These are phyloP conservation scores for Atta texana DNA, from an alignment of 1,140 invertebrate species.

Conservation along the genomic window DNA sequence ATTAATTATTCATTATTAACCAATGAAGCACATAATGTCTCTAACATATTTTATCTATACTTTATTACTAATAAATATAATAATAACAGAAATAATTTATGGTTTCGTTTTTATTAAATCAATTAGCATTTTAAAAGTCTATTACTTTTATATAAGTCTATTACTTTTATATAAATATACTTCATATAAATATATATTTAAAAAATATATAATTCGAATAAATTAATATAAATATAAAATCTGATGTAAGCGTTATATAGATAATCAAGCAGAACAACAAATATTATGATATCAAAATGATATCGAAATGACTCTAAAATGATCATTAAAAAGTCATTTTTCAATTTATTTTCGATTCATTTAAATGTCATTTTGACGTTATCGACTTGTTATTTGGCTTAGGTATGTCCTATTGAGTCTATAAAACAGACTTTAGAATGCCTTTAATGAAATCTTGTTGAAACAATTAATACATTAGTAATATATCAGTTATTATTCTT, in stretches of 20 bases:
- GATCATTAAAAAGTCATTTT: too few relatives aligned
- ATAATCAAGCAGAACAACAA: too few relatives aligned
- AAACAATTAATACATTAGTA: too few relatives aligned
- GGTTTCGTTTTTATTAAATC: background rate
- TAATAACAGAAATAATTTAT: background rate
- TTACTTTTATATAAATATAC: background rate
- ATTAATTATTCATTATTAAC: background rate
- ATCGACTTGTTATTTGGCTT: too few relatives aligned
- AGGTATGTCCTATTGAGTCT: too few relatives aligned
- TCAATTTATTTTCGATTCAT: too few relatives aligned
- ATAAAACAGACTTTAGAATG: too few relatives aligned
- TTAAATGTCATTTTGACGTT: too few relatives aligned
- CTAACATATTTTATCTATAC: background rate
- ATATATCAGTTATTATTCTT: conserved; percentile 51
- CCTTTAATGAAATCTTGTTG: too few relatives aligned
- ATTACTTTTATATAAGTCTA: background rate
- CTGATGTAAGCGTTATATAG: background rate
- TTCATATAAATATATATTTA: background rate
- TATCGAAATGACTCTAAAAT: too few relatives aligned
- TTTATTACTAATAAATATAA: background rate
- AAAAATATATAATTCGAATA: background rate
- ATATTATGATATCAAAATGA: too few relatives aligned
- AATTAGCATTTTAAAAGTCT: background rate
- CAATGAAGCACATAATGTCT: background rate
- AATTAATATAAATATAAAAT: background rate